Base-by-base conservation (phyloP, 1,140 invertebrate species). In the Drosophila takahashii region DNA sequence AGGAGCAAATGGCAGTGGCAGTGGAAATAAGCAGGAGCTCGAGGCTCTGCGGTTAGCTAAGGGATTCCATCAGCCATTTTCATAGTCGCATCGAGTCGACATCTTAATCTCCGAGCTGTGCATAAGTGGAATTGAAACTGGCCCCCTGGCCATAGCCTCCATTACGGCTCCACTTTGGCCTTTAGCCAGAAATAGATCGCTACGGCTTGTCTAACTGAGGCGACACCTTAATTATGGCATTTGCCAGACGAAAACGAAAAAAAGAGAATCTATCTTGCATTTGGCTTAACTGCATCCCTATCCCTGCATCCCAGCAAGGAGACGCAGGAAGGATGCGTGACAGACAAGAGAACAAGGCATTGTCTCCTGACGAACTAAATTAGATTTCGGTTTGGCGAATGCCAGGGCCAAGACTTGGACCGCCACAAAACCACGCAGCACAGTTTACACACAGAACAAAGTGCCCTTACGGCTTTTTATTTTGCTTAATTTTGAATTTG, bases 191-290 rank as follows among this genome's bases (percentile, higher is more conserved):
- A 5, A 65, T 47, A 47, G 45, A 75, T 76, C 52, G 60, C 41
- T 75, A 16, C 50, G 52, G 51, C 32, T 66, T 64, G 15, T 51
- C 52, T 58, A 57, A 66, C 59, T 65, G 42, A 51, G 53, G 77
- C 50, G 77, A 77, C 81, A 78, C 60, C 81, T 85, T 85, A 85
- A 85, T 85, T 85, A 85, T 86, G 81, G 81, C 80, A 84, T 65
- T 72, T 32, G 26, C 48, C 64, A 42, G 47, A 67, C 48, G 22
- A 39, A 36, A 32, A 34, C n/a, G 32, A 34, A 42, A 11, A 8
- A 47, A 48, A 42, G n/a, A 34, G 16, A 5, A 3, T 16, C 29
- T 50, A 27, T n/a, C 27, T 27, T 15, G 56, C 11, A 8, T 29
- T 10, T 15, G 56, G 42, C 50, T 54, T 7, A 66, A 57, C 37